Base-by-base conservation (phyloP, 2,113 vertebrate species). In the Caloenas nicobarica region DNA sequence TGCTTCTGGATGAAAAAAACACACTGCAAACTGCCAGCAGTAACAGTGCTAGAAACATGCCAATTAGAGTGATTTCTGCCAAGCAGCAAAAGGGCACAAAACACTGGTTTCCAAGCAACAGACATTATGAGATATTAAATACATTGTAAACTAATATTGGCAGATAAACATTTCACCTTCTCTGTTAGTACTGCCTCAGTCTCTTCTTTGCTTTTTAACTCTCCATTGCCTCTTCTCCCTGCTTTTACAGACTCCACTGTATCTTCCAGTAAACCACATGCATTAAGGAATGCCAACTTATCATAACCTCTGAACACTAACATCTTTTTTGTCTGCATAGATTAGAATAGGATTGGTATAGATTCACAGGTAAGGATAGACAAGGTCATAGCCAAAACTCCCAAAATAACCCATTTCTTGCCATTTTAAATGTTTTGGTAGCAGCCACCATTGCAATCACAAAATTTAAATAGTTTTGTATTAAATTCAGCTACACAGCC, bases 101-200 rank as follows among this genome's bases (percentile, higher is more conserved):
- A 95, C 91, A 95, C 91, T 77, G 93, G 98, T 98, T 98, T 98
- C 98, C 97, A 98, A 97, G 98, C 98, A 98, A 98, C 98, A 96
- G 96, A 97, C 97, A 50, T 96, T 84, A 97, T 86, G 68, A 72
- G 86, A 86, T 87, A 96, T 91, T 89, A 93, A 87, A 89, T 74
- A 92, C 80, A 89, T n/a, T 11, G 36, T 74, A 92, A 93, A 97
- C 68, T 57, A 92, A 48, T 73, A 90, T 7, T 66, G 79, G 61
- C 56, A 88, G 89, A 94, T 74, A 94, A 91, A 91, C 68, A 88
- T 78, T 81, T 71, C 96, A 91, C 84, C 91, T 89, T 87, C 86
- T 72, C 62, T 61, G 61, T 58, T 53, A 28, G 76, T 16, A 16
- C 13, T 80, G 72, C 76, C 53, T 28, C 0, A 5, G 13, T 36